Base-by-base conservation (phyloP, 2,888 invertebrate genomes). In the Phyto melanocephala region DNA sequence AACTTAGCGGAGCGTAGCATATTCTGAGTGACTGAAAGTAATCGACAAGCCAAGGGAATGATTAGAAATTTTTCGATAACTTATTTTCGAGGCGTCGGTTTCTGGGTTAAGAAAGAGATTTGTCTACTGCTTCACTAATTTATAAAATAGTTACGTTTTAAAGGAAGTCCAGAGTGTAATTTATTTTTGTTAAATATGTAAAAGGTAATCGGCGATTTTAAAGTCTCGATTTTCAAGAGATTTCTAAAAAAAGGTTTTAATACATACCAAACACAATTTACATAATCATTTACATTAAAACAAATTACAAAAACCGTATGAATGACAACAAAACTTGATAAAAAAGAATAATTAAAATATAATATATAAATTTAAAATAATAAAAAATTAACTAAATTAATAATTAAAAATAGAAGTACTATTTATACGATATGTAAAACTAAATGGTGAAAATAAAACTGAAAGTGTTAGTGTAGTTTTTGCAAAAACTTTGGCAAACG, bases 291-390 rank as follows among this genome's bases (percentile, higher is more conserved):
- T 60, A 42, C 60, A 50, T 47, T 40, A 54, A 60, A 60, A 13
- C 58, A 47, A 40, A 42, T 56, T 11, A 35, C 22, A 71, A 24
- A 52, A 50, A 70, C 10, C 10, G 20, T 17, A 45, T 20, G 37
- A 40, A 42, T 17, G 56, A 22, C 63, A 24, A 54, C 13, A 40
- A 56, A 54, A 70, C 17, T 67, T 74, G 65, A 81, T 70, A 75
- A 67, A 78, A 74, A 81, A 63, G 63, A 78, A 81, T 63, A 74
- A 60, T 42, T 20, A 52, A 60, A 17, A 67, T 65, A 71, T 52
- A 76, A 56, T 67, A 75, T 67, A 83, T 80, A 80, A 71, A 72
- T 70, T 67, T 54, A 54, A 76, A 78, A 47, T 50, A 63, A 65
- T 20, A 71, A 22, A n/a, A 58, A 54, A 58, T 58, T 50, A 74